phyloP scores from a whole-genome alignment of 2,888 invertebrate genomes.

The Entomobrya proxima region DNA sequence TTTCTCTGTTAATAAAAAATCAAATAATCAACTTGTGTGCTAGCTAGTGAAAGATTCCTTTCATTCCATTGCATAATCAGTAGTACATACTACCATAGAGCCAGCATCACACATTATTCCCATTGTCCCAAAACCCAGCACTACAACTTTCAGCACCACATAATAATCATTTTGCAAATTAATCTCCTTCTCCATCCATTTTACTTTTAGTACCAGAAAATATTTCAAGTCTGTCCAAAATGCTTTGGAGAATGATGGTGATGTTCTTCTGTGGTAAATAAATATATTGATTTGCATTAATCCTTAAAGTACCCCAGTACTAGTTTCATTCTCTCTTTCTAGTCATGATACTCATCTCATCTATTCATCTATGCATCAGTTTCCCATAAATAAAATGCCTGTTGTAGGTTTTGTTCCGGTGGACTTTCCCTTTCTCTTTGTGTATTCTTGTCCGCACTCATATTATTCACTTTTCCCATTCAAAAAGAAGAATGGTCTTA shows the following conservation, averaged over 20 bases:
- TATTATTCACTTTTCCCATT: background rate
- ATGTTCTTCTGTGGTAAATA: background rate
- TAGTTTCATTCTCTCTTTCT: no score
- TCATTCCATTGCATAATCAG: constrained; percentile 40
- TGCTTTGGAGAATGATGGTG: background rate
- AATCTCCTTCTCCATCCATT: constrained; percentile 23
- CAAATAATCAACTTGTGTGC: constrained; percentile 18
- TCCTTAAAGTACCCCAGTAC: constrained; percentile 20
- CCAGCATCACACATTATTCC: no score
- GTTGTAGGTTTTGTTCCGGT: no score
- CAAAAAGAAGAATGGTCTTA: constrained; percentile 1
- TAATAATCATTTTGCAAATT: constrained; percentile 36
- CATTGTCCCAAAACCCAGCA: constrained; percentile 17
- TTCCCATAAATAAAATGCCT: constrained; percentile 2
- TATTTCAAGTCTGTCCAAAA: background rate
- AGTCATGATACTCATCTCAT: background rate
- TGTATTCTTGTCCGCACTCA: constrained; percentile 8
- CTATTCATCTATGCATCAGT: background rate
- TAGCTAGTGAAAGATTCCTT: constrained; percentile 38
- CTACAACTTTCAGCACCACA: constrained; percentile 14
- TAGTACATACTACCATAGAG: no score
- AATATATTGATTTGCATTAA: constrained; percentile 50
- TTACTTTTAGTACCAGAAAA: background rate
- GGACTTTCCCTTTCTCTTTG: constrained; percentile 21
- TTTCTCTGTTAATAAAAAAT: no score